phyloP scores from a whole-genome alignment of 2,113 vertebrate genomes.

The Sturnira hondurensis region DNA sequence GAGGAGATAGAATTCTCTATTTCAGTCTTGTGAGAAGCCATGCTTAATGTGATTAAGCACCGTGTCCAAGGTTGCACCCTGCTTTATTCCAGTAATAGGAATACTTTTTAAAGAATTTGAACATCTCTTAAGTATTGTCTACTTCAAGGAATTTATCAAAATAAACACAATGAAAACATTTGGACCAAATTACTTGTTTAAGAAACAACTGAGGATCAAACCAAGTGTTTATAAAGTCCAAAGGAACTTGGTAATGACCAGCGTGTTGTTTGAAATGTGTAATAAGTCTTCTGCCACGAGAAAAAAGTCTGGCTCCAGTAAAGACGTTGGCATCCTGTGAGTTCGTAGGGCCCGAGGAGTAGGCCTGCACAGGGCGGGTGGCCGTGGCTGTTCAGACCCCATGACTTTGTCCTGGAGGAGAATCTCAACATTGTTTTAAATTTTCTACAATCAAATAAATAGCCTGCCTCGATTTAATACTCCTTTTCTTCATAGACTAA shows the following conservation, averaged over 20 bases:
- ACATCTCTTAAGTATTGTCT: neutral
- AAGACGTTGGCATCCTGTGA: rapidly evolving
- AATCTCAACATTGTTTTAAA: neutral
- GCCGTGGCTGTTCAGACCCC: neutral
- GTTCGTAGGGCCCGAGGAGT: rapidly evolving
- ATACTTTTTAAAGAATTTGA: neutral
- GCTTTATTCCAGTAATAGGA: neutral
- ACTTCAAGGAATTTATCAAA: neutral
- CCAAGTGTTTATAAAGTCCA: neutral
- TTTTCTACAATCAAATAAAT: neutral
- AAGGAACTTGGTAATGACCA: neutral
- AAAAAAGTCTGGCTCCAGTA: neutral
- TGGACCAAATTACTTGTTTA: neutral
- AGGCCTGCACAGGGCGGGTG: rapidly evolving
- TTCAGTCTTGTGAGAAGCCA: neutral
- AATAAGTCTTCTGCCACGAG: neutral
- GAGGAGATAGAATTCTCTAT: neutral
- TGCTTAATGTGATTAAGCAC: neutral
- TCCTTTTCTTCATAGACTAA: neutral
- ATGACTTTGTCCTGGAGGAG: neutral
- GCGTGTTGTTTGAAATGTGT: neutral
- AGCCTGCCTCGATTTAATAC: neutral
- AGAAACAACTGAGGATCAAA: neutral
- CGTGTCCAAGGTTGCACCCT: neutral
- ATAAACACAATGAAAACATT: conserved; percentile 20